These are phyloP conservation scores for Gallinago media DNA, from an alignment of 2,113 vertebrate genomes.

Conservation along the genomic window DNA sequence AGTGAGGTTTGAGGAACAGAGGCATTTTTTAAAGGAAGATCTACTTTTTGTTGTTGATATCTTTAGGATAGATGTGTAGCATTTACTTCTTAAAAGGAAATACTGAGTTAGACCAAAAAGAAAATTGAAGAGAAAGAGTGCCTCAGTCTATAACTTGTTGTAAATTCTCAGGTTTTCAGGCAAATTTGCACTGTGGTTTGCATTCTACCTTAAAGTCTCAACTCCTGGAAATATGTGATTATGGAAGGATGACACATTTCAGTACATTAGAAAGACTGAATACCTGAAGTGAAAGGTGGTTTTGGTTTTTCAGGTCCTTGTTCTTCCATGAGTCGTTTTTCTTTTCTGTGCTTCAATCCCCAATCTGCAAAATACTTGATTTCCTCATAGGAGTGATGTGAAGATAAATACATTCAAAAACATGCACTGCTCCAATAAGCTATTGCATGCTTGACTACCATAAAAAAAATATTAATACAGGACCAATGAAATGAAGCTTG, in stretches of 20 bases:
- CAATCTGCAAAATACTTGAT: not conserved
- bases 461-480: slow-evolving; percentile 44
- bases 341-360: not conserved
- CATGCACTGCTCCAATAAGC: not conserved
- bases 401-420: slow-evolving; percentile 19
- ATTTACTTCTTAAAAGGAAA: not conserved
- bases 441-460: slow-evolving; percentile 11
- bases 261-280: not conserved
- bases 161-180: not conserved
- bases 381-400: not conserved
- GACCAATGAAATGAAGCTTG: slow-evolving; percentile 32
- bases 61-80: not conserved
- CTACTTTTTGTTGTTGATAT: not conserved
- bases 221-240: not conserved
- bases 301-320: not conserved
- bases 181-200: not conserved
- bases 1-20: not conserved
- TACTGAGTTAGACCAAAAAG: not conserved
- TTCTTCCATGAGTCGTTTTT: not conserved
- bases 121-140: not conserved
- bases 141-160: not conserved
- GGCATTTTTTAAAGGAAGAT: not conserved
- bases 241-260: not conserved
- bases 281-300: not conserved
- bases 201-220: not conserved